These are phyloP conservation scores for Scomberomorus guttatus DNA, from an alignment of 2,797 vertebrate genomes.

Conservation along the genomic window DNA sequence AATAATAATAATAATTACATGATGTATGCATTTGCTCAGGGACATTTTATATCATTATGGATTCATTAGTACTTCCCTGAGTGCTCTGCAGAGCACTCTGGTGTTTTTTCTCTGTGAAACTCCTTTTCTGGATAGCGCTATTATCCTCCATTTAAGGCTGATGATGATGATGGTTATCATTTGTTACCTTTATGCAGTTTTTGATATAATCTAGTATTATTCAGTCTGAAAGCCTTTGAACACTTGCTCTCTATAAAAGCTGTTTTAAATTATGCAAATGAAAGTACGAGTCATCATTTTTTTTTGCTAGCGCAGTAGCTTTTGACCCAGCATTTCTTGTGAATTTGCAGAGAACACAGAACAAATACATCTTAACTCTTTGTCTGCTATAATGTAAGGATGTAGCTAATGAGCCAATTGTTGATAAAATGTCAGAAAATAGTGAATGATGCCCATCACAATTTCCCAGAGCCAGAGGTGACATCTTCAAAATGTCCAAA, in stretches of 20 bases:
- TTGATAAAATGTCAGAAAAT: too few species aligned
- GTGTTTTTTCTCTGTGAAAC: conserved; percentile 35
- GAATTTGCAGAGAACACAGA: background rate
- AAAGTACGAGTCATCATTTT: conserved; percentile 15
- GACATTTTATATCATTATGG: conserved; percentile 55
- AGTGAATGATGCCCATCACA: background rate
- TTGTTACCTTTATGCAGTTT: conserved; percentile 25
- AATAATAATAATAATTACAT: conserved; percentile 52
- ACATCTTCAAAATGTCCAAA: background rate
- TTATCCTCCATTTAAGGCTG: conserved; percentile 38
- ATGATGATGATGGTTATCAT: conserved; percentile 18
- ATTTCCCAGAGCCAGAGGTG: background rate
- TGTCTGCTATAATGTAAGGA: background rate
- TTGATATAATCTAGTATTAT: conserved; percentile 33
- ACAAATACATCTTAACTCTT: background rate
- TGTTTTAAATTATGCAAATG: conserved; percentile 57
- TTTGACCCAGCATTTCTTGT: background rate
- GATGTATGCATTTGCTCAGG: conserved; percentile 49
- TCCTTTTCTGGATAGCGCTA: conserved; percentile 6
- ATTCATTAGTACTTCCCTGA: conserved; percentile 53
- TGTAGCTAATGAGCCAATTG: too few species aligned
- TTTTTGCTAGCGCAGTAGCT: background rate
- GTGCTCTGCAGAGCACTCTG: conserved; percentile 3
- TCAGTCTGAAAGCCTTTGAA: conserved; percentile 51
- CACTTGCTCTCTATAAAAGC: conserved; percentile 26